A percentile compares a stretch with the other conserved stretches of the same genome.
phyloP scores from a whole-genome alignment of 2,888 invertebrate species.

The Nysson spinosus region DNA sequence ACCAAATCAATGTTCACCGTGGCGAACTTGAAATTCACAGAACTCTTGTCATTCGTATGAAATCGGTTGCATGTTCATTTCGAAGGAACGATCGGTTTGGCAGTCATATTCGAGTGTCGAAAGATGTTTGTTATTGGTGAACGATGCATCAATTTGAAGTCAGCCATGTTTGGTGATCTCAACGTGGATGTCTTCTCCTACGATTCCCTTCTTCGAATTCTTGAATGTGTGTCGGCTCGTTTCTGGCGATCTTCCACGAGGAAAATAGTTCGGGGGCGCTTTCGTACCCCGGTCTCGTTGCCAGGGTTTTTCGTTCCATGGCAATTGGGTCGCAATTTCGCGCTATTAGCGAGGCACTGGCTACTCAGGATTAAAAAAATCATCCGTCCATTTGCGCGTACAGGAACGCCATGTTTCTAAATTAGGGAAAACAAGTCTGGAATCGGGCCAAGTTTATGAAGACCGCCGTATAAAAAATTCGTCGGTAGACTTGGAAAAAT shows the following conservation, averaged over 20 bases:
- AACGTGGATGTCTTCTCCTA: constrained; percentile 7
- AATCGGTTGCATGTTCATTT: not conserved
- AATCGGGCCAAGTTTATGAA: constrained; percentile 1
- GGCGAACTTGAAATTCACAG: no score
- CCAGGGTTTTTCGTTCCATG: constrained; percentile 24
- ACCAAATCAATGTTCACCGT: no score
- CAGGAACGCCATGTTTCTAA: not conserved
- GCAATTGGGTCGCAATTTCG: constrained; percentile 29
- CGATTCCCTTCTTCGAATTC: constrained; percentile 30
- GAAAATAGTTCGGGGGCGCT: constrained; percentile 49
- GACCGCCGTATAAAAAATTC: no score
- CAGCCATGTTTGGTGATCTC: constrained; percentile 30
- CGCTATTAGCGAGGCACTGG: not conserved
- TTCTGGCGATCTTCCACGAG: constrained; percentile 54
- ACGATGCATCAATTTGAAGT: not conserved
- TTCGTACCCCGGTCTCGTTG: constrained; percentile 29
- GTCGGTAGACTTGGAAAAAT: no score
- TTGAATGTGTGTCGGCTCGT: constrained; percentile 42
- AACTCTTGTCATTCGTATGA: no score
- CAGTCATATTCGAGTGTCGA: not conserved
- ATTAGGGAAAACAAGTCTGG: constrained; percentile 17
- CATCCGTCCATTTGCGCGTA: no score
- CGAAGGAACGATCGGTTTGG: not conserved
- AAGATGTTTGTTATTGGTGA: not conserved
- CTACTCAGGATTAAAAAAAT: constrained; percentile 8